Conservation (phyloP, 2,888 invertebrate genomes). For the Apantesis nais region DNA sequence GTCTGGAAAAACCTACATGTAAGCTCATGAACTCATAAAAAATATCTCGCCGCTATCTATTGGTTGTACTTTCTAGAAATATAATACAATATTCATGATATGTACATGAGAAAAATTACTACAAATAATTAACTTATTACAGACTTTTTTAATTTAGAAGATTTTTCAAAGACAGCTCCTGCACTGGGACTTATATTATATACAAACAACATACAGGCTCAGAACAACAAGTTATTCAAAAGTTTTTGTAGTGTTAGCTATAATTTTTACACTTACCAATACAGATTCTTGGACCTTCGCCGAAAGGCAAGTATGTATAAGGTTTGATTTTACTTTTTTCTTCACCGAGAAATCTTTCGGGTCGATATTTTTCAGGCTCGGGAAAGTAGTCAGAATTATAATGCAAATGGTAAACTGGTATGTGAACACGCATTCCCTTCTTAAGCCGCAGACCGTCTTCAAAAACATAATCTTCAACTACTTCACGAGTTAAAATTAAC, state of each 20-base stretch:
- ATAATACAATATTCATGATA: too few relatives aligned
- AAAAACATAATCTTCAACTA: conserved; percentile 59
- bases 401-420: conserved; percentile 61
- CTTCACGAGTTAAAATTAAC: conserved; percentile 51
- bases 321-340: conserved; percentile 45
- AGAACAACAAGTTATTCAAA: too few relatives aligned
- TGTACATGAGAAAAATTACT: too few relatives aligned
- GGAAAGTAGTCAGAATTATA: conserved; percentile 48
- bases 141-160: too few relatives aligned
- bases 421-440: conserved; percentile 56
- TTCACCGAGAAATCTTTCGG: conserved; percentile 52
- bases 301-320: conserved; percentile 54
- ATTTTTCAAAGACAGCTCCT: too few relatives aligned
- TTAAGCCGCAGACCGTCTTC: conserved; percentile 59
- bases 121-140: too few relatives aligned
- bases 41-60: background rate
- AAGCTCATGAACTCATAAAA: background rate
- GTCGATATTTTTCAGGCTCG: conserved; percentile 49
- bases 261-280: conserved; percentile 24
- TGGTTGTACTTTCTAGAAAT: background rate
- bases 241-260: background rate
- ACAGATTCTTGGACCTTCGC: conserved; percentile 54
- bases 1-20: background rate
- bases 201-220: too few relatives aligned
- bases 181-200: too few relatives aligned